phyloP scores from a whole-genome alignment of 2,888 invertebrate species.

The Coremacera marginata region DNA sequence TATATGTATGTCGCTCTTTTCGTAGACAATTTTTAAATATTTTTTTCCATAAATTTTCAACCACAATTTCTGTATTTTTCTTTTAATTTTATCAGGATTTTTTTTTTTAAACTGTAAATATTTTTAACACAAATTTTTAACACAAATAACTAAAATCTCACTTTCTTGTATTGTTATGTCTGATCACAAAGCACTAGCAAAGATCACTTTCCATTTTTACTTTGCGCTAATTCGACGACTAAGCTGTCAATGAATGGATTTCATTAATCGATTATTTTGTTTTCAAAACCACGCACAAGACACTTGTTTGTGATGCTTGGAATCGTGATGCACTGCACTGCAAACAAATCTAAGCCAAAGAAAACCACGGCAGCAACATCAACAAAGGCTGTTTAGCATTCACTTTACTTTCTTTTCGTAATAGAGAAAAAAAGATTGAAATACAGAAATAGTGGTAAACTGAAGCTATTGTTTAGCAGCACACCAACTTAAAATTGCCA shows the following conservation, averaged over 20 bases:
- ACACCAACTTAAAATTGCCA: no score
- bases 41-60: no score
- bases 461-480: neutral
- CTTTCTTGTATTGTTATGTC: neutral
- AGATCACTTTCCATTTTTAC: constrained; percentile 26
- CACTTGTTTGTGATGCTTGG: neutral
- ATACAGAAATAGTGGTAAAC: neutral
- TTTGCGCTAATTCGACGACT: neutral
- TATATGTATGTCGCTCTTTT: no score
- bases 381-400: neutral
- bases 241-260: neutral
- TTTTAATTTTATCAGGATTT: no score
- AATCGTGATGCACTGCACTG: neutral
- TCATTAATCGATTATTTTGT: neutral
- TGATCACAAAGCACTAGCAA: neutral
- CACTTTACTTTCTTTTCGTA: constrained; percentile 23
- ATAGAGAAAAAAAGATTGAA: neutral
- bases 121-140: no score
- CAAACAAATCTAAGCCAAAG: constrained; percentile 7
- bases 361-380: neutral
- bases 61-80: no score
- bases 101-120: no score
- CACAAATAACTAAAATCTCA: neutral
- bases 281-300: constrained; percentile 10
- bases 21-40: no score